Evolutionary conservation across 1,140 invertebrate species (phyloP).

Genomic region (Nasonia vitripennis): DNA sequence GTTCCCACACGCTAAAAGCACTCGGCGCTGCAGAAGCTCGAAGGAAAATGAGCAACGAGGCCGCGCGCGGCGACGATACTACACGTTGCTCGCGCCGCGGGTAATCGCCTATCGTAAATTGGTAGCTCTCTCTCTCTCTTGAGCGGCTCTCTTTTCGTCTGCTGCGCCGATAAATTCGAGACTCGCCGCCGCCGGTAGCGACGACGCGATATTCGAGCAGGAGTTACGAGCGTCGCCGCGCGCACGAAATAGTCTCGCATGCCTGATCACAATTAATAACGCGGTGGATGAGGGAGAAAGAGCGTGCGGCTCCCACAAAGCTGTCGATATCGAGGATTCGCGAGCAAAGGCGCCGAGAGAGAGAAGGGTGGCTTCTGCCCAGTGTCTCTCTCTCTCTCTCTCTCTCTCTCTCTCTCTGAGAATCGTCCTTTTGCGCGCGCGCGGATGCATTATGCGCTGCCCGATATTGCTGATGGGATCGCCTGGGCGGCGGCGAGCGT

Average conservation of each 20-base stretch:
- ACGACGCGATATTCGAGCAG: not conserved
- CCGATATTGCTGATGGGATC: not conserved
- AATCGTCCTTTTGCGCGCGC: not conserved
- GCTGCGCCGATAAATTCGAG: slow-evolving; percentile 58
- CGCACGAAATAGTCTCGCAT: slow-evolving; percentile 70
- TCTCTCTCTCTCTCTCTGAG: too few species aligned
- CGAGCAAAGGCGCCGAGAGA: not conserved
- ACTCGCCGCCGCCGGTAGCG: slow-evolving; percentile 50
- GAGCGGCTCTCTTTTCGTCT: slow-evolving; percentile 31
- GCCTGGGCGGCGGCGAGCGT: not conserved
- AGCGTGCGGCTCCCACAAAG: slow-evolving; percentile 66
- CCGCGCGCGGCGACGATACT: not conserved
- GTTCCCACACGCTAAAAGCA: slow-evolving; percentile 18
- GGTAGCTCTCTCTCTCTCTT: not conserved
- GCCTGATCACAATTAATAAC: slow-evolving; percentile 74
- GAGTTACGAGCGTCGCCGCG: slow-evolving; percentile 23
- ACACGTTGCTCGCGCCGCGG: slow-evolving; percentile 24
- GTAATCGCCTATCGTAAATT: slow-evolving; percentile 47
- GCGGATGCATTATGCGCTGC: not conserved
- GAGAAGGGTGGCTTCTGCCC: not conserved
- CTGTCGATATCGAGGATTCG: slow-evolving; percentile 60
- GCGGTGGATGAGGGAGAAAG: slow-evolving; percentile 26
- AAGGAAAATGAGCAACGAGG: slow-evolving; percentile 9
- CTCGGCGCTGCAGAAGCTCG: not conserved
- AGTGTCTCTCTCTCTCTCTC: too few species aligned